These are phyloP conservation scores for Clitarchus hookeri DNA, from an alignment of 2,888 invertebrate species.

Conservation along the genomic window DNA sequence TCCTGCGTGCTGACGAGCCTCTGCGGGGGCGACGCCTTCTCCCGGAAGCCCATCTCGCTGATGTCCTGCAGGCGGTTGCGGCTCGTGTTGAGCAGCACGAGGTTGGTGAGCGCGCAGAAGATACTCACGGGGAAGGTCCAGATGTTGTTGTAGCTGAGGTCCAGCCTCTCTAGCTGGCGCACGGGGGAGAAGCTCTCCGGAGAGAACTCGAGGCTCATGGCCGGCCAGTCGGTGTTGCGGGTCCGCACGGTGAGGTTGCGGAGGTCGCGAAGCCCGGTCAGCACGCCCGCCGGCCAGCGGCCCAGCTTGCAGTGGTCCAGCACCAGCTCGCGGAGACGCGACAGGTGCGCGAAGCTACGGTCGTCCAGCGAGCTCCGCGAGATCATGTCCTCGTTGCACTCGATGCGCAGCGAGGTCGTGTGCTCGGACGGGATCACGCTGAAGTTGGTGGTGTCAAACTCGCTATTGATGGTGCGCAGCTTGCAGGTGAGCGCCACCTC, in stretches of 20 bases:
- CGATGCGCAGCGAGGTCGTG: constrained; percentile 76
- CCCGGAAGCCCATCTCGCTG: constrained; percentile 82
- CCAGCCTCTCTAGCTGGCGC: constrained; percentile 79
- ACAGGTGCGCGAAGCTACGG: constrained; percentile 78
- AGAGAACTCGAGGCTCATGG: constrained; percentile 81
- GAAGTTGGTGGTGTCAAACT: constrained; percentile 86
- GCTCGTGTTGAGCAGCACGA: constrained; percentile 82
- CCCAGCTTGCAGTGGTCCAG: constrained; percentile 87
- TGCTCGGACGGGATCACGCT: constrained; percentile 84
- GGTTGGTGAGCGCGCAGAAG: constrained; percentile 80
- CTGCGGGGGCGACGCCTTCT: constrained; percentile 63
- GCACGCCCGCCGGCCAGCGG: constrained; percentile 77
- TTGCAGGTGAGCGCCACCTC: constrained; percentile 80
- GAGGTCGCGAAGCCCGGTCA: constrained; percentile 79
- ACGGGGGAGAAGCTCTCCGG: constrained; percentile 76
- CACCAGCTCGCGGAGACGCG: constrained; percentile 76
- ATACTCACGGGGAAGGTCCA: constrained; percentile 86
- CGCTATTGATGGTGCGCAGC: constrained; percentile 83
- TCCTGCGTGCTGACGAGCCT: constrained; percentile 63
- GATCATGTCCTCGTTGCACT: constrained; percentile 80
- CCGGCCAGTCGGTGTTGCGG: constrained; percentile 82
- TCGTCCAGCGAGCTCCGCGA: constrained; percentile 78
- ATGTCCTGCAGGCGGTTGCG: constrained; percentile 88
- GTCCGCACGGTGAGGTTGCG: constrained; percentile 84
- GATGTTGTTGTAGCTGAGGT: constrained; percentile 86